Conservation (phyloP, 2,113 vertebrate species). For the Psittacus erithacus region DNA sequence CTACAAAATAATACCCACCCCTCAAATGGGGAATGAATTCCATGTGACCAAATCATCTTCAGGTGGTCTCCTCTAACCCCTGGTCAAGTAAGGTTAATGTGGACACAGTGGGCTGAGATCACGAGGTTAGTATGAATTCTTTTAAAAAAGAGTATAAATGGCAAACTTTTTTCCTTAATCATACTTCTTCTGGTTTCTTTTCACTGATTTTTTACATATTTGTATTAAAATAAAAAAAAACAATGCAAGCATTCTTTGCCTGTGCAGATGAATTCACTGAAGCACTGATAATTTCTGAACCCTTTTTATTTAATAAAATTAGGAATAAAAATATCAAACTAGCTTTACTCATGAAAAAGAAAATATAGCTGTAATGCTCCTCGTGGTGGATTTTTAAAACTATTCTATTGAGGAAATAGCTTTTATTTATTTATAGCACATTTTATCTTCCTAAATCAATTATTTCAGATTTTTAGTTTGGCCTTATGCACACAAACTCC, state of each 20-base stretch:
- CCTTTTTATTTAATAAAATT: not conserved
- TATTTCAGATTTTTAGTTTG: slow-evolving; percentile 18
- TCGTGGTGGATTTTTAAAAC: not conserved
- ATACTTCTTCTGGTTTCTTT: not conserved
- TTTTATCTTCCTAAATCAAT: slow-evolving; percentile 37
- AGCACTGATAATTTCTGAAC: not conserved
- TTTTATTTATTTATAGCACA: slow-evolving; percentile 44
- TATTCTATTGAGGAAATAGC: not conserved
- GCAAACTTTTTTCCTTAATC: not conserved
- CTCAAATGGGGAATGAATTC: not conserved
- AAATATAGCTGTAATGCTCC: not conserved
- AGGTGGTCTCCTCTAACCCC: not conserved
- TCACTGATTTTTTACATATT: not conserved
- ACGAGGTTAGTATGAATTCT: not conserved
- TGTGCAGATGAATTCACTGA: not conserved
- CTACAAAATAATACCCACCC: not conserved
- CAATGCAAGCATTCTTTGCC: not conserved
- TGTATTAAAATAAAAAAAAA: not conserved
- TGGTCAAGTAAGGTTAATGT: not conserved
- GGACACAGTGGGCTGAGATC: not conserved
- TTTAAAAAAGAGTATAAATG: not conserved
- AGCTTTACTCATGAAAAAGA: not conserved
- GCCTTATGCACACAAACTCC: not conserved
- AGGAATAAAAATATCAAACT: not conserved
- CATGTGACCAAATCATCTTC: not conserved